Evolutionary conservation across 1,140 invertebrate genomes (phyloP), one percentile per base, ranked within the genome.

Genomic region (Chionoecetes opilio): DNA sequence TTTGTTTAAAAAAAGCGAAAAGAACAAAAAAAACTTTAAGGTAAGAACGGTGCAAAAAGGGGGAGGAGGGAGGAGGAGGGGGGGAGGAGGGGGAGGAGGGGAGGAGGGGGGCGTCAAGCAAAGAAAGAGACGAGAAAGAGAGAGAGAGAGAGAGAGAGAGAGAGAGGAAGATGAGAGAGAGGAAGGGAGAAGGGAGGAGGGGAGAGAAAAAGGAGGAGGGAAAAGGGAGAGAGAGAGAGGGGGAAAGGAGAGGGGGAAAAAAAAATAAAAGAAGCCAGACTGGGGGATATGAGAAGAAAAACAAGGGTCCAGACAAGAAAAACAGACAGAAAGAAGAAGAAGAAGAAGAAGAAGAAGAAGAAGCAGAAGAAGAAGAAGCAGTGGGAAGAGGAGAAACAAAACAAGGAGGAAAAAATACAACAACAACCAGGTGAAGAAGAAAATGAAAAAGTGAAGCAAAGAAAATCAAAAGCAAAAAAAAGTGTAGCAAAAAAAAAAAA

Each of bases 261-360:
- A 41, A 14, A 41, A 41, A 3, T 41, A 41, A 41, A 41, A 41
- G 3, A 6, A 41, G 38, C 38, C 38, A 41, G 38, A 41, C 38
- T 6, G 38, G 3, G 38, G 14, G 38, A 41, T 3, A 14, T 41
- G 38, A 41, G 38, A 41, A 41, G 38, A 63, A 63, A 26, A 63
- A 63, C 53, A 63, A 26, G 53, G 14, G 5, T 14, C 53, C 2
- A 26, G 53, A 41, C 38, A 41, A 41, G 38, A 41, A 41, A 41
- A 41, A 14, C 38, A 41, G 38, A 41, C 14, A 21, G 53, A 63
- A 63, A 63, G 53, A 63, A 63, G 53, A 63, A 63, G 53, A 63
- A 63, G 53, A 63, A 63, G 53, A 63, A 63, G 53, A 63, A 63
- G 53, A 63, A 63, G 53, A 63, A 63, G 53, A 63, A 63, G 53